Conservation (phyloP, 2,888 invertebrate species). For the Diaphora mendica region DNA sequence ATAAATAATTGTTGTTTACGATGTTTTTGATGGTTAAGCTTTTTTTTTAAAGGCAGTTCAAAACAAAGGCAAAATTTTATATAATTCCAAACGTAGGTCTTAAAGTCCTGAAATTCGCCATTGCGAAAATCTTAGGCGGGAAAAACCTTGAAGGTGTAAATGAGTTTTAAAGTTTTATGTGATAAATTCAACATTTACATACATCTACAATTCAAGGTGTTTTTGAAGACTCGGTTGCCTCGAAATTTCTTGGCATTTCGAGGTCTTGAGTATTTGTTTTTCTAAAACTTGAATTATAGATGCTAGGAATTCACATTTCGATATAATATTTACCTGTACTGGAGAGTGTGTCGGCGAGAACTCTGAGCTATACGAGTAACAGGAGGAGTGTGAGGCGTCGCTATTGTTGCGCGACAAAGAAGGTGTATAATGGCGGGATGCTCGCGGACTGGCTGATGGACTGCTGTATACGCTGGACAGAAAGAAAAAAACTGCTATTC, state of each 20-base stretch:
- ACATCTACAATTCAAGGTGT: neutral
- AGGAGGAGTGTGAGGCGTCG: slow-evolving; percentile 95
- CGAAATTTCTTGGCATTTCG: neutral
- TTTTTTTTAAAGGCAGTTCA: neutral
- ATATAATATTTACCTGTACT: slow-evolving; percentile 87
- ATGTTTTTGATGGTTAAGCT: neutral
- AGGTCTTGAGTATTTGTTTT: neutral
- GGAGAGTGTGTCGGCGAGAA: slow-evolving; percentile 95
- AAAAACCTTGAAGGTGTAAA: neutral
- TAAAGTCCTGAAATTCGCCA: neutral
- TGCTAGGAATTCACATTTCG: neutral
- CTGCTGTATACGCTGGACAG: slow-evolving; percentile 90
- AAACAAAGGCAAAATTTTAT: neutral
- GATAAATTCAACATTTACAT: neutral
- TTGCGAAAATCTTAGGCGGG: neutral
- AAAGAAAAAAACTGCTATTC: neutral
- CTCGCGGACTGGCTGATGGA: slow-evolving; percentile 94
- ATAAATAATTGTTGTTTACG: neutral
- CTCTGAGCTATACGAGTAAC: slow-evolving; percentile 94
- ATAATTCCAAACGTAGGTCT: neutral
- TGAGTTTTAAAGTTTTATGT: neutral
- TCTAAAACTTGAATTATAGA: neutral
- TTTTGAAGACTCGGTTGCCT: neutral
- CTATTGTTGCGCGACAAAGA: slow-evolving; percentile 95
- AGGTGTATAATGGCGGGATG: slow-evolving; percentile 94